A percentile compares a stretch with the other conserved stretches of the same genome.
These are phyloP conservation scores for Ciconia maguari DNA, from an alignment of 2,113 vertebrate species.

Conservation along the genomic window DNA sequence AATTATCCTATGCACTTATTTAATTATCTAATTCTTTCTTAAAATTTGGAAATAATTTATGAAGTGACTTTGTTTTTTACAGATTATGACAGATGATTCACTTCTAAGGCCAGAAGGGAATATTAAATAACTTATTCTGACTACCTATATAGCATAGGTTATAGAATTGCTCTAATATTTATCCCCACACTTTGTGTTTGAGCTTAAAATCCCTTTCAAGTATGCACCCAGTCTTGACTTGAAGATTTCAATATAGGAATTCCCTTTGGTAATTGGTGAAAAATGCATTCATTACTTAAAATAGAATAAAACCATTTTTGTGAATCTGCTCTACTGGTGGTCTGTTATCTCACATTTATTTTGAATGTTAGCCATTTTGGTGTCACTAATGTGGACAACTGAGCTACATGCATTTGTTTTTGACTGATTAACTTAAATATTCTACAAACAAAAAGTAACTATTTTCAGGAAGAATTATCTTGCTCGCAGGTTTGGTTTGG, in stretches of 20 bases:
- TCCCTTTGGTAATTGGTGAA: background rate
- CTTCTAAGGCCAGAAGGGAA: background rate
- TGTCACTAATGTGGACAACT: background rate
- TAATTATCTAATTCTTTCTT: background rate
- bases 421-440: background rate
- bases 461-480: background rate
- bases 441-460: fast-evolving
- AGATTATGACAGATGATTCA: background rate
- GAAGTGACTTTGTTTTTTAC: background rate
- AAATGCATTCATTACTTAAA: background rate
- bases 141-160: background rate
- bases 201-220: background rate
- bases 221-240: background rate
- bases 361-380: background rate
- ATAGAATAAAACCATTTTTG: background rate
- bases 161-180: background rate
- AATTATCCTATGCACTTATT: background rate
- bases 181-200: background rate
- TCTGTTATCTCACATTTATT: background rate
- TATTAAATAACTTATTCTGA: background rate
- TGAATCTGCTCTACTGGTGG: background rate
- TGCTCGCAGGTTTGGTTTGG: background rate
- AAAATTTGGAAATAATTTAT: background rate
- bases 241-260: background rate
- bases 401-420: background rate